Percentiles rank a stretch among this genome's conserved stretches.
Evolutionary conservation across 2,113 vertebrate genomes (phyloP).

Genomic region (Brachirus orientalis): DNA sequence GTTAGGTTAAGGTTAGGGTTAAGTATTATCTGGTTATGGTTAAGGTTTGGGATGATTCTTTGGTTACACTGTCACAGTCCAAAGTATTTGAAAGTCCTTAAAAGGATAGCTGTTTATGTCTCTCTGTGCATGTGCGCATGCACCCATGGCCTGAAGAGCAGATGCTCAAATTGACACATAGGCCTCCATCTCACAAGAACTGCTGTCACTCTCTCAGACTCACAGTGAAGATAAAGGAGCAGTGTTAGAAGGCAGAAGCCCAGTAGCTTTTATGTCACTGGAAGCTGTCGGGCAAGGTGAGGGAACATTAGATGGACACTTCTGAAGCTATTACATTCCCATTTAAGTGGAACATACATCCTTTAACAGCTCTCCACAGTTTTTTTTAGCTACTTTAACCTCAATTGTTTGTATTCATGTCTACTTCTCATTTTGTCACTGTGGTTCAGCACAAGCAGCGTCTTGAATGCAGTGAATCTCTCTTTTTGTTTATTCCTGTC

Average conservation of each 20-base stretch:
- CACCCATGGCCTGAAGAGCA: slow-evolving; percentile 38
- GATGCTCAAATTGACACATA: slow-evolving; percentile 43
- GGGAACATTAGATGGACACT: slow-evolving; percentile 55
- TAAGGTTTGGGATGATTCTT: too few species aligned
- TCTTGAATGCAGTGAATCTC: neutral
- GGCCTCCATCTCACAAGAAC: slow-evolving; percentile 47
- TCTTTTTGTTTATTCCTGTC: slow-evolving; percentile 1
- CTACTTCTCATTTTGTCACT: slow-evolving; percentile 16
- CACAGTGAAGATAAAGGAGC: slow-evolving; percentile 61
- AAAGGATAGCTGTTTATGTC: neutral
- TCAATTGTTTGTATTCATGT: neutral
- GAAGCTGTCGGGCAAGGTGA: slow-evolving; percentile 46
- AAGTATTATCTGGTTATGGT: too few species aligned
- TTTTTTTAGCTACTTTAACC: neutral
- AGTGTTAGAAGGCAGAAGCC: slow-evolving; percentile 47
- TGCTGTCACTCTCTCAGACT: slow-evolving; percentile 59
- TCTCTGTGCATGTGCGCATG: too few species aligned
- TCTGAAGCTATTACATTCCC: slow-evolving; percentile 52
- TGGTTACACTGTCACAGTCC: too few species aligned
- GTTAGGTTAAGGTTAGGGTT: too few species aligned
- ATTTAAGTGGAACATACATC: slow-evolving; percentile 34
- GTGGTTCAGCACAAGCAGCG: slow-evolving; percentile 3
- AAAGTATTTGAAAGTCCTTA: too few species aligned
- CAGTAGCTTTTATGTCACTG: slow-evolving; percentile 48
- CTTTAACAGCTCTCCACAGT: slow-evolving; percentile 13